Evolutionary conservation across 2,797 vertebrate species (phyloP), one percentile per base, ranked within the genome.

Genomic region (Leptatherina wallacei): DNA sequence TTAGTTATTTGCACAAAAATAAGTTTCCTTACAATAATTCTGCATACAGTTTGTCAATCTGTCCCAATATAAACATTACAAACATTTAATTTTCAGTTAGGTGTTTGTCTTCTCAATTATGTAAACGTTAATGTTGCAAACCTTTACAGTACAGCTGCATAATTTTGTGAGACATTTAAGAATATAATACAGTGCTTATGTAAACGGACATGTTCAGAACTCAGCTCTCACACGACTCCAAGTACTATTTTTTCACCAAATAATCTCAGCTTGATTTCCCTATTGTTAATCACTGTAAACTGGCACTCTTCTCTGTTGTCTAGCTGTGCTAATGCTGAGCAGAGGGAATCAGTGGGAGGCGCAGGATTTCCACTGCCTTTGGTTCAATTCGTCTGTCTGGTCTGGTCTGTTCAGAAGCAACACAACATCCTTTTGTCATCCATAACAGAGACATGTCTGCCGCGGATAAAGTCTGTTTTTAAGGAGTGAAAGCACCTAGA

Each of bases 331-430:
- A 76, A 85, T 71, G 82, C 77, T 83, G 84, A 86, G 83, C 84
- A 59, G 70, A 71, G 78, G 66, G 81, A 66, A 65, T 77, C 80
- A 80, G 82, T 81, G 69, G 82, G 85, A 85, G 82, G 78, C 49
- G 69, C 61, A 85, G 78, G 78, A 71, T 75, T 76, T 80, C 79
- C 76, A 64, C 81, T 75, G 85, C 90, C 81, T 91, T 93, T 90
- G 88, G 86, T 90, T 91, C 74, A 76, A 75, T 73, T 51, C 1
- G 22, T 86, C 78, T 84, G 80, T 81, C 87, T 74, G 79, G 64
- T 83, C 72, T 76, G 81, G 61, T 82, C 72, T 87, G 81, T 74
- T 85, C 84, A 78, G 73, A 75, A 78, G 66, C 73, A 74, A 76
- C 69, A 52, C 75, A 32, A 74, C 78, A 63, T 65, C 58, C 57